Base-by-base conservation (phyloP, 2,888 invertebrate species). In the Lasius fuliginosus region DNA sequence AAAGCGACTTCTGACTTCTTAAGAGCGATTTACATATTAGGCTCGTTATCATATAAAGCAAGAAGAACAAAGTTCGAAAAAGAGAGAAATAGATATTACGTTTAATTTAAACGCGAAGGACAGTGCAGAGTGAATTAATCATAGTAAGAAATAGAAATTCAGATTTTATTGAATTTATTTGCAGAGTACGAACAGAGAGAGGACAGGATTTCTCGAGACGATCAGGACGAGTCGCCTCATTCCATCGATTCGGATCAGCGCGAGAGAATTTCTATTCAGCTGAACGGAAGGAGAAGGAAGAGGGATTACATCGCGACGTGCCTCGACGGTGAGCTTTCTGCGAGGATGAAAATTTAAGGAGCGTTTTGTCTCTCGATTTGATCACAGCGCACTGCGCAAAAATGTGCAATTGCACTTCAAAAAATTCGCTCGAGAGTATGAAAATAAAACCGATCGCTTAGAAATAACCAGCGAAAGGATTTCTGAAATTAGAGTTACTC, bases 281-380 rank as follows among this genome's bases (percentile, higher is more conserved):
- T 27, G 60, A n/a, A 73, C 23, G 60, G n/a, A 2, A 53, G 53
- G 8, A 18, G 4, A 18, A 6, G 18, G 8, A 8, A n/a, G n/a
- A 8, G n/a, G 73, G 60, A 81, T 81, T 73, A 60, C 42, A 12
- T 46, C 23, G 30, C 36, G 58, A 60, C 42, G 58, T 36, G 58
- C 23, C 15, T 56, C 71, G 46, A 23, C n/a, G 18, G 11, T 40
- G 40, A 46, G 56, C 18, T 71, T 58, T 58, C 71, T 40, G n/a
- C 27, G 33, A 42, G 15, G 18, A 79, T 71, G 71, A 79, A 79
- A 71, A 79, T 79, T 79, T 71, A 69, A 69, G 30, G 12, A 30
- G 33, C n/a, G 30, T 71, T 46, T 79, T 58, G 71, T 27, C 58
- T 71, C 23, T 12, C 68, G 18, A 27, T 18, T 40, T 11, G 15